These are phyloP conservation scores for Saturnia japonica DNA, from an alignment of 2,888 invertebrate genomes.

Conservation along the genomic window DNA sequence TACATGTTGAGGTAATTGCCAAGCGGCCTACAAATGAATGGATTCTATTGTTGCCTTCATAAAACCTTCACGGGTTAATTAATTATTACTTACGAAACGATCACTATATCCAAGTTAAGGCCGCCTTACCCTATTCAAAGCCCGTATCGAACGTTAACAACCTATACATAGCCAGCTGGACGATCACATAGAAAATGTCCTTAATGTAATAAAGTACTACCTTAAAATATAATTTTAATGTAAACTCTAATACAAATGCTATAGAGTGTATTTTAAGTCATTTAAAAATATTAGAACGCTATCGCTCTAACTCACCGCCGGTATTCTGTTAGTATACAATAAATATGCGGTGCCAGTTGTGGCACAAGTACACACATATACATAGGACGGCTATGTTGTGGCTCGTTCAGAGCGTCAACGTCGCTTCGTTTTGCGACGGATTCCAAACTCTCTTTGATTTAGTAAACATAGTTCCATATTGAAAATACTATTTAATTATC, in stretches of 20 bases:
- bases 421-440: conserved; percentile 66
- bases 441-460: conserved; percentile 67
- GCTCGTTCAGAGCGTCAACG: conserved; percentile 73
- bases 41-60: conserved; percentile 45
- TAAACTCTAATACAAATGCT: conserved; percentile 47
- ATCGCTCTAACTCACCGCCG: conserved; percentile 69
- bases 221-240: conserved; percentile 37
- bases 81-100: conserved; percentile 59
- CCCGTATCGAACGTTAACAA: conserved; percentile 66
- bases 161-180: conserved; percentile 82
- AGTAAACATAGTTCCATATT: conserved; percentile 55
- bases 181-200: conserved; percentile 76
- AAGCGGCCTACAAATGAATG: conserved; percentile 42
- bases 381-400: conserved; percentile 48
- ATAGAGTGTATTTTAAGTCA: conserved; percentile 51
- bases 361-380: conserved; percentile 77
- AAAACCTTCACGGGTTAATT: conserved; percentile 62
- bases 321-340: conserved; percentile 82
- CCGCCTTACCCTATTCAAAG: conserved; percentile 61
- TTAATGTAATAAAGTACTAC: conserved; percentile 54
- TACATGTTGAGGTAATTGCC: conserved; percentile 34
- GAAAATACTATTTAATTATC: conserved; percentile 18
- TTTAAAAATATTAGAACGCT: conserved; percentile 59
- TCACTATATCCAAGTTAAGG: conserved; percentile 56
- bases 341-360: conserved; percentile 82